phyloP scores from a whole-genome alignment of 2,113 vertebrate species.

The Mesocricetus auratus region DNA sequence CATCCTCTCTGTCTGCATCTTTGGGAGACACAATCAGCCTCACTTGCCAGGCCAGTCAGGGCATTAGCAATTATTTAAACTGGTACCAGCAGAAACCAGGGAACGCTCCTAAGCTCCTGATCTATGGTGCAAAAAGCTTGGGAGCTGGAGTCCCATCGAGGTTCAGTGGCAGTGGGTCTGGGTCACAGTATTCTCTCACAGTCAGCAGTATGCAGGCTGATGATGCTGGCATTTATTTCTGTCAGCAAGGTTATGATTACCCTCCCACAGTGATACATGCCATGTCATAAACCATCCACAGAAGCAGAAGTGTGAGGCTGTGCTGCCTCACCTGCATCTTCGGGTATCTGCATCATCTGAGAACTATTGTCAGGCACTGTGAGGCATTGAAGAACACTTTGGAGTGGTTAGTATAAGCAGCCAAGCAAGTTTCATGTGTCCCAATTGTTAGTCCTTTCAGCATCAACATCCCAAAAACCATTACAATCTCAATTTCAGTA shows the following conservation, averaged over 20 bases:
- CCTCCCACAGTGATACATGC: neutral
- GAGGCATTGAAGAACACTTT: too few species aligned
- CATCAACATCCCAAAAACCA: too few species aligned
- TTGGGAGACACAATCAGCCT: neutral
- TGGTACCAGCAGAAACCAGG: neutral
- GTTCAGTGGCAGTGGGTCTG: neutral
- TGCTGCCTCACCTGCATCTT: neutral
- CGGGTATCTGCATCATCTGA: neutral
- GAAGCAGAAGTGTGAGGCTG: neutral
- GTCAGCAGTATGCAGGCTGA: neutral
- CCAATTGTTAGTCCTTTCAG: too few species aligned
- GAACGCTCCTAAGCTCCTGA: neutral
- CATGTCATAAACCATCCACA: neutral
- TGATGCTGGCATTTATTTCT: neutral
- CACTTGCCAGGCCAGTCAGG: neutral
- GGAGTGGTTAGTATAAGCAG: too few species aligned
- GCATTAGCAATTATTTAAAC: too few species aligned
- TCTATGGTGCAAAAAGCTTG: neutral
- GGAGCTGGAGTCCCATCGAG: neutral
- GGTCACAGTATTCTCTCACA: neutral
- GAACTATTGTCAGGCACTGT: too few species aligned
- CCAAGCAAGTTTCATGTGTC: too few species aligned
- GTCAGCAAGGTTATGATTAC: neutral
- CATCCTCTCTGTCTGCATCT: neutral
- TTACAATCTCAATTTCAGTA: too few species aligned